These are phyloP conservation scores for Polydrusus pterygomalis DNA, from an alignment of 2,888 invertebrate genomes.

Conservation along the genomic window DNA sequence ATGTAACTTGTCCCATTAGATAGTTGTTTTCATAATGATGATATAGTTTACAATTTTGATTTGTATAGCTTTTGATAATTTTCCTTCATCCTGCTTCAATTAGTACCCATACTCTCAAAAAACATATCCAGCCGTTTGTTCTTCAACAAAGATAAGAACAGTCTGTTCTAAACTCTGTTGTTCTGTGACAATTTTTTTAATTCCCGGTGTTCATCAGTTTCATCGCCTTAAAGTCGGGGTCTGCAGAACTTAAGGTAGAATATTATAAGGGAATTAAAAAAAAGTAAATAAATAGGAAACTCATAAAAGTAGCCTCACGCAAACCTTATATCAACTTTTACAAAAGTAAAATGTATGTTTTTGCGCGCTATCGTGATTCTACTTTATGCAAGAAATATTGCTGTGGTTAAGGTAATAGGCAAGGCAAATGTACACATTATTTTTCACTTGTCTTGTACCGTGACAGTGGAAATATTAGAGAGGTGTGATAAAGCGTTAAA, in stretches of 20 bases:
- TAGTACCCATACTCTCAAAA: no score
- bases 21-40: background rate
- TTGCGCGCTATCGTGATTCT: slow-evolving; percentile 43
- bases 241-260: no score
- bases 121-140: no score
- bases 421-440: slow-evolving; percentile 24
- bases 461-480: slow-evolving; percentile 24
- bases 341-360: slow-evolving; percentile 40
- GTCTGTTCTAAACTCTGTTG: no score
- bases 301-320: slow-evolving; percentile 45
- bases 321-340: slow-evolving; percentile 41
- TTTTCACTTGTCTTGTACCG: slow-evolving; percentile 23
- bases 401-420: slow-evolving; percentile 17
- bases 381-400: slow-evolving; percentile 48
- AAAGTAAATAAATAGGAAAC: slow-evolving; percentile 41
- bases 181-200: no score
- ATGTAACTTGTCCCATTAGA: background rate
- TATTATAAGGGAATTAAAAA: no score
- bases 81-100: no score
- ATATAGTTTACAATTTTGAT: background rate
- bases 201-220: no score
- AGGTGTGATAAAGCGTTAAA: background rate
- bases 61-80: no score
- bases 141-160: no score
- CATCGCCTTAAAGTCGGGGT: no score